Evolutionary conservation across 2,888 invertebrate genomes (phyloP), one percentile per base, ranked within the genome.

Genomic region (Seladonia tumulorum): DNA sequence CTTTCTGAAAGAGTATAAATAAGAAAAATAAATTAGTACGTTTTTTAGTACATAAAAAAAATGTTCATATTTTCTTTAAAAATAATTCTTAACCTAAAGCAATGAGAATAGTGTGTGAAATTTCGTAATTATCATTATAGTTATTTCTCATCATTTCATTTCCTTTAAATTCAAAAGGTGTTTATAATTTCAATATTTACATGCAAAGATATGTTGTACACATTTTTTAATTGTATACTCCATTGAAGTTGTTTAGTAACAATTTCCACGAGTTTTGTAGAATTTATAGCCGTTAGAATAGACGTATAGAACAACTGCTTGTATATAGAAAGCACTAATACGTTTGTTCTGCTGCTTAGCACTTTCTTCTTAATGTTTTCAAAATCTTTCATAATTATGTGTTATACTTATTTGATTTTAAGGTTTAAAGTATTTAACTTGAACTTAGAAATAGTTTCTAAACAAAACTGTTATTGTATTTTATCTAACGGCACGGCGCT

Each of bases 401-500:
- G 45, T 72, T 66, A 60, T n/a, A 45, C 80, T 85, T 35, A 80
- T 75, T 77, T 70, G 63, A 86, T 86, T 76, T 76, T 47, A 53
- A 57, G 60, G 18, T 75, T 86, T 79, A 75, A 66, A 35, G 35
- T 86, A 85, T 76, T 77, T 29, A 71, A 80, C 53, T 63, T 76
- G 60, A 87, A 73, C 22, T 76, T 79, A 39, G 16, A 14, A 60
- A 53, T 76, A 66, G 53, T 63, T 35, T 35, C 39, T 80, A 79
- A 35, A 63, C 14, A 42, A 70, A 79, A 75, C 71, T 68, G 76
- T 81, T 47, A 74, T 7, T 49, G 18, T 49, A 49, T 57, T 87
- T 89, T 91, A 90, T 88, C 91, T 91, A 8, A 91, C 75, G 47
- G 85, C 83, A 76, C 29, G 85, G 81, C 25, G 25, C 1, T 42